Conservation (phyloP, 2,888 invertebrate genomes). For the Drosophila anomalipes region DNA sequence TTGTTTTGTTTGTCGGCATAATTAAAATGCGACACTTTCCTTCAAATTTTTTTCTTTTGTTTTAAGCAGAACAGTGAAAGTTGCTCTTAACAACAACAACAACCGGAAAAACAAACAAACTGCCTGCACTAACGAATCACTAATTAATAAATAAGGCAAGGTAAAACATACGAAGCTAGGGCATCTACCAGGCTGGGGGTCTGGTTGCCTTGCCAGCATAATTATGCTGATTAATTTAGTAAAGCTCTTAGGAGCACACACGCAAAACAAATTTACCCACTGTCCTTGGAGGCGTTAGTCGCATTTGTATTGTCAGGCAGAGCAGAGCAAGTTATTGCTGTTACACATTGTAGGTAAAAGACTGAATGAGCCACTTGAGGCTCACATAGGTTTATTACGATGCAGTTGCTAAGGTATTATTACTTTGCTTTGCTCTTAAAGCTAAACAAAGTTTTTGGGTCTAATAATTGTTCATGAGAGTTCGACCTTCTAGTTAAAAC, state of each 20-base stretch:
- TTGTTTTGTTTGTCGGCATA: slow-evolving; percentile 59
- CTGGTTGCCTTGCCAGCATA: slow-evolving; percentile 63
- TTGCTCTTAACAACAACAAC: slow-evolving; percentile 28
- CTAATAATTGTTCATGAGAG: not conserved
- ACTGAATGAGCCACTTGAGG: slow-evolving; percentile 37
- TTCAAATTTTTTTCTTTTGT: slow-evolving; percentile 17
- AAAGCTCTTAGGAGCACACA: slow-evolving; percentile 48
- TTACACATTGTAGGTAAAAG: slow-evolving; percentile 9
- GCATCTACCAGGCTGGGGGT: slow-evolving; percentile 9
- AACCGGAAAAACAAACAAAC: slow-evolving; percentile 37
- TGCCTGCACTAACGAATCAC: slow-evolving; percentile 67
- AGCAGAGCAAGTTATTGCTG: slow-evolving; percentile 31
- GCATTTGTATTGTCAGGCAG: slow-evolving; percentile 54
- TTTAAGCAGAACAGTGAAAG: slow-evolving; percentile 35
- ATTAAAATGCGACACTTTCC: slow-evolving; percentile 66
- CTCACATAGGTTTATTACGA: slow-evolving; percentile 18
- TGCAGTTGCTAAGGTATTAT: slow-evolving; percentile 26
- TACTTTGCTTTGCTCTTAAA: slow-evolving; percentile 7
- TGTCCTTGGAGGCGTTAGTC: slow-evolving; percentile 31
- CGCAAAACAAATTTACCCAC: slow-evolving; percentile 31
- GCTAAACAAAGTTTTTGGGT: not conserved
- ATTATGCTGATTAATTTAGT: slow-evolving; percentile 74
- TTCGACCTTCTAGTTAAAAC: not conserved
- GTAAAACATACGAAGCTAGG: slow-evolving; percentile 1
- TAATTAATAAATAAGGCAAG: slow-evolving; percentile 71